Conservation (phyloP, 2,113 vertebrate genomes). For the Oncorhynchus kisutch region DNA sequence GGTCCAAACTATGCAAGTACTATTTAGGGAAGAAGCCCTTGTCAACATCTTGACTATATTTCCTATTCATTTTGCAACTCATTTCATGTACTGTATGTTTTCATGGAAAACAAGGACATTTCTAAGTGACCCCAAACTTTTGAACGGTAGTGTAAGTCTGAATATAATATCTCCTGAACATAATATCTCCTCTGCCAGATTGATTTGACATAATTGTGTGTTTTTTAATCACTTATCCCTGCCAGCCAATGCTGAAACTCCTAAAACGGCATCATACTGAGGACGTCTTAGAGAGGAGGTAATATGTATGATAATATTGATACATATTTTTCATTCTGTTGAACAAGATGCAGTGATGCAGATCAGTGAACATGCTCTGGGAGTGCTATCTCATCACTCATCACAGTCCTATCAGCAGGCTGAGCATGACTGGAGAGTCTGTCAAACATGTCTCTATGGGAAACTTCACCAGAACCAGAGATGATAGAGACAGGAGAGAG, state of each 20-base stretch:
- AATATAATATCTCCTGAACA: background rate
- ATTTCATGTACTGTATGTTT: no score
- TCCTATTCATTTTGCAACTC: no score
- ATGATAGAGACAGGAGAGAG: background rate
- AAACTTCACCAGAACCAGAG: background rate
- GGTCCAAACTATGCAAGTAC: no score
- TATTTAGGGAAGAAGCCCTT: no score
- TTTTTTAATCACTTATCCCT: background rate
- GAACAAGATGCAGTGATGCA: slow-evolving; percentile 1
- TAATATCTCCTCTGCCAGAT: background rate
- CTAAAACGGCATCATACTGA: background rate
- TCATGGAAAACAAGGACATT: no score
- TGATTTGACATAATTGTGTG: slow-evolving; percentile 10
- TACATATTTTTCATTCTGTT: slow-evolving; percentile 5
- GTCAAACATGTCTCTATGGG: background rate
- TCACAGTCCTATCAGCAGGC: background rate
- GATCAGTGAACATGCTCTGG: slow-evolving; percentile 10
- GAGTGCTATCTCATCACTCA: background rate
- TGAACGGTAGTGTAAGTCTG: no score
- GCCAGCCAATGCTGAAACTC: background rate
- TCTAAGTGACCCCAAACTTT: no score
- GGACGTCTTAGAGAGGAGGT: background rate
- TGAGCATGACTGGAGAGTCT: background rate
- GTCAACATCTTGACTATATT: no score
- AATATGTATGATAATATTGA: slow-evolving; percentile 7